These are phyloP conservation scores for Spodoptera picta DNA, from an alignment of 2,888 invertebrate genomes.

Conservation along the genomic window DNA sequence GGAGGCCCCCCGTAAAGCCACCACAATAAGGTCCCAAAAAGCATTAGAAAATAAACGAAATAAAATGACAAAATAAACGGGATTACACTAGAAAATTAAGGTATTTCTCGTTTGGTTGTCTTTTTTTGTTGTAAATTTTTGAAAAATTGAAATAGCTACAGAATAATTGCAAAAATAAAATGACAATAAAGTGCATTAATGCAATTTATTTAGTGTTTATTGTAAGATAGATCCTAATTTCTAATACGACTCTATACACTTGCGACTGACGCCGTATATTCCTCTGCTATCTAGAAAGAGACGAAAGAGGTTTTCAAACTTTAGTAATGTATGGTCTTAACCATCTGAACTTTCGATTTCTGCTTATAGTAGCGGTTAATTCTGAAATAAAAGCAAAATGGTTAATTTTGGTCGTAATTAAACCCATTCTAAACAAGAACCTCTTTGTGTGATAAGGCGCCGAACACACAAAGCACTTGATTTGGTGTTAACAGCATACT, in stretches of 20 bases:
- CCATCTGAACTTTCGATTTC: slow-evolving; percentile 27
- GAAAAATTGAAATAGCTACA: neutral
- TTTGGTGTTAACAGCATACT: slow-evolving; percentile 27
- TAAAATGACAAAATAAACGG: slow-evolving; percentile 21
- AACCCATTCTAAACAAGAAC: too few relatives aligned
- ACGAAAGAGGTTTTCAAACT: too few relatives aligned
- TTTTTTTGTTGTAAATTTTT: slow-evolving; percentile 5
- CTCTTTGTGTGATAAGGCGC: too few relatives aligned
- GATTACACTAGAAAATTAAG: slow-evolving; percentile 21
- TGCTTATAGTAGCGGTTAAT: slow-evolving; percentile 26
- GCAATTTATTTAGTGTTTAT: too few relatives aligned
- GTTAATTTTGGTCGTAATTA: too few relatives aligned
- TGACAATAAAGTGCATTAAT: too few relatives aligned
- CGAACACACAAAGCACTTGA: too few relatives aligned
- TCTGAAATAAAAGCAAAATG: slow-evolving; percentile 40
- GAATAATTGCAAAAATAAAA: too few relatives aligned
- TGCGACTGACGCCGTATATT: too few relatives aligned
- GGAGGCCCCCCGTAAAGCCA: slow-evolving; percentile 64
- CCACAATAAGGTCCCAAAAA: slow-evolving; percentile 59
- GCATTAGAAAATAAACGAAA: slow-evolving; percentile 54
- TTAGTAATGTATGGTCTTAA: slow-evolving; percentile 21
- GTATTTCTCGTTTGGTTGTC: slow-evolving; percentile 4
- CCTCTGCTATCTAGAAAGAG: neutral
- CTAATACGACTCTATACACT: too few relatives aligned
- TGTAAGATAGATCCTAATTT: too few relatives aligned